Evolutionary conservation across 2,797 vertebrate species (phyloP).

Genomic region (Parambassis ranga): DNA sequence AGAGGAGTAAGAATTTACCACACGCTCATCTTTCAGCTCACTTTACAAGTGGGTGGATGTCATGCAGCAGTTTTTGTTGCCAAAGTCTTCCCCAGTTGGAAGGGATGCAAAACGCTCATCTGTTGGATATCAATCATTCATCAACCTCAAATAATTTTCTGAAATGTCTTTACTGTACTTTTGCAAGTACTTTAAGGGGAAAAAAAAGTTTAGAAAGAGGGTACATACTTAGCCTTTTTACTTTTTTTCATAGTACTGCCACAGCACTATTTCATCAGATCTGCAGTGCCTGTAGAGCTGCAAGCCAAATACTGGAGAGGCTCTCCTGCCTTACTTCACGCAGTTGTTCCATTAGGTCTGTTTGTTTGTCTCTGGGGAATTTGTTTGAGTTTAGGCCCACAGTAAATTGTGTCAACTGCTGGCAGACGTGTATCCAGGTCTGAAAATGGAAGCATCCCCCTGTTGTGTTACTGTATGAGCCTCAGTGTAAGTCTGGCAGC

Average conservation of each 20-base stretch:
- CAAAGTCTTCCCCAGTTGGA: slow-evolving; percentile 47
- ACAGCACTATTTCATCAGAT: slow-evolving; percentile 21
- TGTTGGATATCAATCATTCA: slow-evolving; percentile 6
- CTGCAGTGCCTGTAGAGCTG: slow-evolving; percentile 12
- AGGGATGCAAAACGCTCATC: slow-evolving; percentile 35
- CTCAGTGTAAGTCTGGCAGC: slow-evolving; percentile 47
- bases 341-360: slow-evolving; percentile 63
- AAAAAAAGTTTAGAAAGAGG: not conserved
- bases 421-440: slow-evolving; percentile 39
- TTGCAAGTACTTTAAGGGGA: not conserved
- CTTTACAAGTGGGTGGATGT: slow-evolving; percentile 65
- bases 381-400: slow-evolving; percentile 42
- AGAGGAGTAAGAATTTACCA: slow-evolving; percentile 64
- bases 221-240: not conserved
- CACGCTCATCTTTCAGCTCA: slow-evolving; percentile 65
- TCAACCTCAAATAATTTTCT: slow-evolving; percentile 11
- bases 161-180: not conserved
- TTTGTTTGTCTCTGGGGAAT: slow-evolving; percentile 67
- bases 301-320: slow-evolving; percentile 33
- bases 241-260: not conserved
- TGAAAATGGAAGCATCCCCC: slow-evolving; percentile 45
- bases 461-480: slow-evolving; percentile 59
- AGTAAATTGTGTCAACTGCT: slow-evolving; percentile 53
- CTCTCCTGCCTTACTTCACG: slow-evolving; percentile 35
- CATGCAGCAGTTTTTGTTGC: slow-evolving; percentile 44